Evolutionary conservation across 1,140 invertebrate species (phyloP).

Genomic region (Copidosoma floridanum): DNA sequence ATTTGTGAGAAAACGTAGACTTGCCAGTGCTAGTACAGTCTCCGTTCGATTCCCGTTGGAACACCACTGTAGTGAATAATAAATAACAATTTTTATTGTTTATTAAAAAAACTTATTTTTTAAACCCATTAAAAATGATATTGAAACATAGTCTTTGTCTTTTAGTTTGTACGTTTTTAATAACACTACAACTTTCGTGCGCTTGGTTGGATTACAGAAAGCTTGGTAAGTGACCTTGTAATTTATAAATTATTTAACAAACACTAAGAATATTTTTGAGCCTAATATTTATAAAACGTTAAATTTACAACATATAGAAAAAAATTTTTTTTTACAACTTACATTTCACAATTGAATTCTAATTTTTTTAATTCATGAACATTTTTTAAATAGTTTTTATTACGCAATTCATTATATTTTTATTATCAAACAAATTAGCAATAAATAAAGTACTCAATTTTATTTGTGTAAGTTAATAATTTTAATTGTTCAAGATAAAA

Average conservation of each 20-base stretch:
- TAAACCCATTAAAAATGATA: too few species aligned
- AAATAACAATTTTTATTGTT: too few species aligned
- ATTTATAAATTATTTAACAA: neutral
- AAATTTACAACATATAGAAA: too few species aligned
- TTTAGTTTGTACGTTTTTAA: neutral
- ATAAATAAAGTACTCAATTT: neutral
- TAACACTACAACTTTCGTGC: neutral
- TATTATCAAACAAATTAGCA: neutral
- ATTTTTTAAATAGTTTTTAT: neutral
- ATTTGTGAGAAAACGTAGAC: too few species aligned
- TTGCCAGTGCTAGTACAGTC: too few species aligned
- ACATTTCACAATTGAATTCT: neutral
- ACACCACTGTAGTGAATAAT: too few species aligned
- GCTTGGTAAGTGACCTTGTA: neutral
- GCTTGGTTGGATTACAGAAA: neutral
- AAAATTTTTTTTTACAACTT: too few species aligned
- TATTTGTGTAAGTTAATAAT: too few species aligned
- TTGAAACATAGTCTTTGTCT: neutral
- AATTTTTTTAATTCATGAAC: neutral
- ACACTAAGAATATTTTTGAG: too few species aligned
- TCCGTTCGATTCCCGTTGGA: too few species aligned
- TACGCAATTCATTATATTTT: neutral
- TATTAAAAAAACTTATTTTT: too few species aligned
- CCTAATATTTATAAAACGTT: too few species aligned
- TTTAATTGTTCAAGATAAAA: slow-evolving; percentile 31